phyloP scores from a whole-genome alignment of 1,140 invertebrate species.

The Archivesica marissinica region DNA sequence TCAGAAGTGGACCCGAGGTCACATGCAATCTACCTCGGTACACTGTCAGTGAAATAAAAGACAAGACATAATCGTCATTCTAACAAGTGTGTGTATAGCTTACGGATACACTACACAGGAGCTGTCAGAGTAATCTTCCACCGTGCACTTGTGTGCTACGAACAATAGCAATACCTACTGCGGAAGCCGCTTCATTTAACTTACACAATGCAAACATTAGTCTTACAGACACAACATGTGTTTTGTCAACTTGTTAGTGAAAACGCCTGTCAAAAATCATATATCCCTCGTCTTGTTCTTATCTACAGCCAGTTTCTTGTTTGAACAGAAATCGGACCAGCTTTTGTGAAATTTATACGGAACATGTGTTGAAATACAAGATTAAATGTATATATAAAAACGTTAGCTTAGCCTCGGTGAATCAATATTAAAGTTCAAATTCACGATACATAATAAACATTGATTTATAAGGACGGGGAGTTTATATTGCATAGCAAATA shows the following conservation, averaged over 20 bases:
- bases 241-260: conserved; percentile 24
- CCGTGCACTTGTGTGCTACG: background rate
- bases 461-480: too few relatives aligned
- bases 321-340: conserved; percentile 4
- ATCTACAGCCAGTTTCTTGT: conserved; percentile 11
- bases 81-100: background rate
- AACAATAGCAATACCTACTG: background rate
- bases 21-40: too few relatives aligned
- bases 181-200: background rate
- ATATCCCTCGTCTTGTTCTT: background rate
- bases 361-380: background rate
- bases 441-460: too few relatives aligned
- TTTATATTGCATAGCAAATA: too few relatives aligned
- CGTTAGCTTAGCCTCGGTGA: background rate
- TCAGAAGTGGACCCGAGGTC: too few relatives aligned
- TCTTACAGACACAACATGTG: conserved; percentile 15
- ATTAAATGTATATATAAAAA: conserved; percentile 18
- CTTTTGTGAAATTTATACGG: conserved; percentile 11
- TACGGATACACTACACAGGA: background rate
- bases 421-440: too few relatives aligned
- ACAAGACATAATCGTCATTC: background rate
- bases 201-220: conserved; percentile 3
- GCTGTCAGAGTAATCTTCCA: background rate
- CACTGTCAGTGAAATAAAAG: background rate
- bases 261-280: conserved; percentile 30